phyloP scores from a whole-genome alignment of 2,888 invertebrate genomes.

The Drosophila kuntzei region DNA sequence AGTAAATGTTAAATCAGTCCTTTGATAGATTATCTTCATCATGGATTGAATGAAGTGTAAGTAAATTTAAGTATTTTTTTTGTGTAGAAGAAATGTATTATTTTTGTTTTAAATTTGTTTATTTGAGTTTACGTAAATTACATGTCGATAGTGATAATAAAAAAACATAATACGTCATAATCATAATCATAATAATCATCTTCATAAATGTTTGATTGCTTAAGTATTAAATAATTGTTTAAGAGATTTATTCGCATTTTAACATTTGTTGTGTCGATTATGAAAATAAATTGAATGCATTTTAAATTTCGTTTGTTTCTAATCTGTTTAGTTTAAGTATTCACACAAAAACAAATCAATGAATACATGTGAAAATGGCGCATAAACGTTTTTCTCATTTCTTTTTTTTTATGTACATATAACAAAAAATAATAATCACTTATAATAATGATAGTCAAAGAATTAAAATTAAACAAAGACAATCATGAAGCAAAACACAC shows the following conservation, averaged over 20 bases:
- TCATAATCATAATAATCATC: conserved; percentile 73
- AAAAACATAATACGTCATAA: conserved; percentile 82
- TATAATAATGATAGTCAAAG: conserved; percentile 65
- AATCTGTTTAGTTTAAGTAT: conserved; percentile 39
- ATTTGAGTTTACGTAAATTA: conserved; percentile 80
- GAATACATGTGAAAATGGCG: conserved; percentile 66
- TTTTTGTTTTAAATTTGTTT: conserved; percentile 66
- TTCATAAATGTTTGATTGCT: conserved; percentile 66
- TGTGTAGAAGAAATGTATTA: too few species aligned
- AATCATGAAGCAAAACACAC: conserved; percentile 65
- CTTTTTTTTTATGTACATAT: conserved; percentile 68
- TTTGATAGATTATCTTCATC: neutral
- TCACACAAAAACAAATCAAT: conserved; percentile 57
- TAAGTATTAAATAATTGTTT: conserved; percentile 76
- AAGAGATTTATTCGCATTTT: conserved; percentile 71
- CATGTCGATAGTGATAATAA: conserved; percentile 80
- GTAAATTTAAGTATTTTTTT: too few species aligned
- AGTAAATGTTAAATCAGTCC: neutral
- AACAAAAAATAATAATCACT: conserved; percentile 74
- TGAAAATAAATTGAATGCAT: conserved; percentile 42
- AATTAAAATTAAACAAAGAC: conserved; percentile 76
- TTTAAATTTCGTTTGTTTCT: conserved; percentile 26
- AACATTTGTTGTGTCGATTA: conserved; percentile 41
- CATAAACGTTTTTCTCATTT: conserved; percentile 41
- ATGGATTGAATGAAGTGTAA: neutral